Evolutionary conservation across 2,797 vertebrate genomes (phyloP).

Genomic region (Hafferia zeledoni): DNA sequence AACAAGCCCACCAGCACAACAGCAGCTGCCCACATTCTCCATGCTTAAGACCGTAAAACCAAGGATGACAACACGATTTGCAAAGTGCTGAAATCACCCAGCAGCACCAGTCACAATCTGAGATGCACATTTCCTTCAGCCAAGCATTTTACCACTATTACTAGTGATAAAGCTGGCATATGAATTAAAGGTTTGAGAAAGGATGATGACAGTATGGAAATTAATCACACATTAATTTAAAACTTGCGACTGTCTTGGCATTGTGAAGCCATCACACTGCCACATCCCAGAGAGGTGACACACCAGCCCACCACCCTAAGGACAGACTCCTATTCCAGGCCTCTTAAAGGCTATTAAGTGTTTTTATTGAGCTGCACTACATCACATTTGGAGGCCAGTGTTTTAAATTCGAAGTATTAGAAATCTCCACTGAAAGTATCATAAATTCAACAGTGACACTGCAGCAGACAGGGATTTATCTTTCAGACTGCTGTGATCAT

Average conservation of each 20-base stretch:
- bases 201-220: slow-evolving; percentile 10
- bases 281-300: background rate
- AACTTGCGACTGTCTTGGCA: background rate
- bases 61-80: slow-evolving; percentile 16
- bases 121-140: slow-evolving; percentile 41
- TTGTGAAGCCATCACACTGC: background rate
- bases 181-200: slow-evolving; percentile 40
- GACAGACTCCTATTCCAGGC: background rate
- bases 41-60: background rate
- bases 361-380: background rate
- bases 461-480: slow-evolving; percentile 32
- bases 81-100: slow-evolving; percentile 33
- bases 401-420: background rate
- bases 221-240: slow-evolving; percentile 29
- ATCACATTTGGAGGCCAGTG: background rate
- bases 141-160: slow-evolving; percentile 26
- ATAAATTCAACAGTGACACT: slow-evolving; percentile 35
- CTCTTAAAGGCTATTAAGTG: background rate
- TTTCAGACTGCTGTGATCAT: background rate
- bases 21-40: background rate
- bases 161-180: slow-evolving; percentile 14
- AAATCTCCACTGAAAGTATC: background rate
- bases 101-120: slow-evolving; percentile 14
- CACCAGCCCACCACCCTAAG: background rate
- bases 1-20: slow-evolving; percentile 9